Evolutionary conservation across 2,888 invertebrate species (phyloP).

Genomic region (Plebejus melissa): DNA sequence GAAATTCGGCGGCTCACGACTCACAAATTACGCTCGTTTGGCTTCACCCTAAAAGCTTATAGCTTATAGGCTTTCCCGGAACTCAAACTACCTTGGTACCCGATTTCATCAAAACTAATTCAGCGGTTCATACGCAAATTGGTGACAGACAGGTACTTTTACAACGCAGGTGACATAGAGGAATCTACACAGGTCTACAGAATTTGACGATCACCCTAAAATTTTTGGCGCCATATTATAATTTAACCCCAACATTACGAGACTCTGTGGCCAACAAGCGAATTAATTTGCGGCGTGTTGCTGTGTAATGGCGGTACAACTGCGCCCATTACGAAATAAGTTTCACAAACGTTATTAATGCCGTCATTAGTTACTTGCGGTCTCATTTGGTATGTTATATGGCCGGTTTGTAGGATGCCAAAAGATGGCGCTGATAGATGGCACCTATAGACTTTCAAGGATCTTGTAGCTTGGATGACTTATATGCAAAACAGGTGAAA

Average conservation of each 20-base stretch:
- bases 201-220: not conserved
- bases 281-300: constrained; percentile 10
- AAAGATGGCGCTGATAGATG: not conserved
- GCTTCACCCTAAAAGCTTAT: too few relatives aligned
- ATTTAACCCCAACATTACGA: not conserved
- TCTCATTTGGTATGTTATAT: not conserved
- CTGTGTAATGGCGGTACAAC: not conserved
- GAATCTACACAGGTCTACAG: too few relatives aligned
- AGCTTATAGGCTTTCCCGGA: too few relatives aligned
- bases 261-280: not conserved
- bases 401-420: not conserved
- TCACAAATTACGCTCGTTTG: too few relatives aligned
- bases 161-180: too few relatives aligned
- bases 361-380: not conserved
- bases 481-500: not conserved
- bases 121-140: too few relatives aligned
- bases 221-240: not conserved
- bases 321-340: constrained; percentile 2
- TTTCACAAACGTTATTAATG: constrained; percentile 1
- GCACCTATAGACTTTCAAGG: not conserved
- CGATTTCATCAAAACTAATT: too few relatives aligned
- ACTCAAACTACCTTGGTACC: too few relatives aligned
- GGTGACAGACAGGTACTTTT: too few relatives aligned
- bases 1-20: too few relatives aligned
- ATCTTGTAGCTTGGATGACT: not conserved